Conservation (phyloP, 1,140 invertebrate species). For the Vanessa tameamea region DNA sequence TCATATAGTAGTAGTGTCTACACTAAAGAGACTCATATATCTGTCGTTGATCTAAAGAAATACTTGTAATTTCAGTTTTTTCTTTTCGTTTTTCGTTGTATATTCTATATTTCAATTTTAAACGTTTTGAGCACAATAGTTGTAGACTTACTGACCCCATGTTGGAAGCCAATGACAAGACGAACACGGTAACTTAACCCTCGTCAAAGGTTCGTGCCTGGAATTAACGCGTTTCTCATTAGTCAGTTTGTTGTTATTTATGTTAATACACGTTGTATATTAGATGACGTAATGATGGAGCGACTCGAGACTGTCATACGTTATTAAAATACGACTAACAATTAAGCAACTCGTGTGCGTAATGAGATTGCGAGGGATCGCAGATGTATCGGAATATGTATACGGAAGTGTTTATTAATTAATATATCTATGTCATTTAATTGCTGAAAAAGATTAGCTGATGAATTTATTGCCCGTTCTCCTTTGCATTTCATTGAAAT, state of each 20-base stretch:
- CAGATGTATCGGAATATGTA: neutral
- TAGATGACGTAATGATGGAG: conserved; percentile 9
- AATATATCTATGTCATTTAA: too few relatives aligned
- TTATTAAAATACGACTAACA: conserved; percentile 12
- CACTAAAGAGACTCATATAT: too few relatives aligned
- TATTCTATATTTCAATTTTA: too few relatives aligned
- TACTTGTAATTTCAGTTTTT: too few relatives aligned
- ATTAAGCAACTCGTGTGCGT: neutral
- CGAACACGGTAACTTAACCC: conserved; percentile 3
- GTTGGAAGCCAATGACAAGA: conserved; percentile 7
- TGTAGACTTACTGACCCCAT: neutral
- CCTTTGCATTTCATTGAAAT: too few relatives aligned
- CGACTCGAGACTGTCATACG: conserved; percentile 10
- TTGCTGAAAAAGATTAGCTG: too few relatives aligned
- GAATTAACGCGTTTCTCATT: conserved; percentile 14
- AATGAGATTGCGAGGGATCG: neutral
- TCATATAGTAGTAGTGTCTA: too few relatives aligned
- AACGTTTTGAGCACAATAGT: neutral
- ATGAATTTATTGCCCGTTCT: too few relatives aligned
- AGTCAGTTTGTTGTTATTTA: conserved; percentile 15
- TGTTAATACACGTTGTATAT: conserved; percentile 12
- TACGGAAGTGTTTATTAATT: neutral
- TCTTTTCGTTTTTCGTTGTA: too few relatives aligned
- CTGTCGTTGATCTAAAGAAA: too few relatives aligned
- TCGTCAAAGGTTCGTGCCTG: conserved; percentile 10